phyloP scores from a whole-genome alignment of 2,113 vertebrate genomes.

The Struthio camelus region DNA sequence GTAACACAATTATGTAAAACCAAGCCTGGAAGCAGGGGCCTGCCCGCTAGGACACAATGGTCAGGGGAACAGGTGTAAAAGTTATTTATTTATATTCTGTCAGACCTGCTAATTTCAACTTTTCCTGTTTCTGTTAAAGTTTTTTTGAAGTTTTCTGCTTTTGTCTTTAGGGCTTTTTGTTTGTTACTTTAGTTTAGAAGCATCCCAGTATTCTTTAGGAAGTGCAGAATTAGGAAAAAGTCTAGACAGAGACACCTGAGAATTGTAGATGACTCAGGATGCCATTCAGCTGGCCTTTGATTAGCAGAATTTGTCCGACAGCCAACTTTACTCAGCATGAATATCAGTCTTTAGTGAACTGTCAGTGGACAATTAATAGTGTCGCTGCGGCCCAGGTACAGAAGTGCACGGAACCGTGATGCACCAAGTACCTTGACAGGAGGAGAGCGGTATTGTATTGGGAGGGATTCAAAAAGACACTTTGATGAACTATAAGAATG shows the following conservation, averaged over 20 bases:
- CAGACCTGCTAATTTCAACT: neutral
- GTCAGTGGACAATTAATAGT: neutral
- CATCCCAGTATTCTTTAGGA: neutral
- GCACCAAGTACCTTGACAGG: neutral
- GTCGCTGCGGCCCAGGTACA: neutral
- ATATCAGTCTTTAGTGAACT: neutral
- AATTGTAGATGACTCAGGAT: neutral
- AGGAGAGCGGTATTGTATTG: neutral
- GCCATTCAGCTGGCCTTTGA: neutral
- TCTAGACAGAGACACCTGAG: neutral
- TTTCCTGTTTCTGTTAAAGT: neutral
- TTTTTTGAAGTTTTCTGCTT: neutral
- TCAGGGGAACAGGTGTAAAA: neutral
- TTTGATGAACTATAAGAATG: neutral
- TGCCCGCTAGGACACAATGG: neutral
- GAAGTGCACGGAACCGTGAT: neutral
- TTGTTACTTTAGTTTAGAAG: neutral
- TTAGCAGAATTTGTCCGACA: neutral
- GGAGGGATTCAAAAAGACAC: neutral
- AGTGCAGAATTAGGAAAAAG: neutral
- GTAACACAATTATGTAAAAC: neutral
- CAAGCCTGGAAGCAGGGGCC: neutral
- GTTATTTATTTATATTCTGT: neutral
- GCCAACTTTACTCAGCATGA: neutral
- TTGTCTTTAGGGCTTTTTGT: fast-evolving